Percentiles rank a stretch among this genome's conserved stretches.
phyloP scores from a whole-genome alignment of 2,888 invertebrate genomes.

The Eugnorisma glareosa region DNA sequence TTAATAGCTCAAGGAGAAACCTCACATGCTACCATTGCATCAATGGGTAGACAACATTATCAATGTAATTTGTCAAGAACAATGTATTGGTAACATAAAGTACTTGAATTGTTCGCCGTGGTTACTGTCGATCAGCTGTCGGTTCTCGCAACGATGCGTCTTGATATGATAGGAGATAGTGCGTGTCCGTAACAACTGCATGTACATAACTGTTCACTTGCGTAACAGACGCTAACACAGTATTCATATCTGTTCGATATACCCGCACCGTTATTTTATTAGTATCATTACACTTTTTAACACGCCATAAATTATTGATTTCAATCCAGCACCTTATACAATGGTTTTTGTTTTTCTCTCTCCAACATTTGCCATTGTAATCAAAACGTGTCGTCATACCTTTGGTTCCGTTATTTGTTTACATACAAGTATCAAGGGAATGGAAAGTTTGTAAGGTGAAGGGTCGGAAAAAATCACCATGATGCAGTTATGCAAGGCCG shows the following conservation, averaged over 20 bases:
- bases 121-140: conserved; percentile 82
- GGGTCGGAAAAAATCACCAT: conserved; percentile 63
- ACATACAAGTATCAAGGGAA: conserved; percentile 49
- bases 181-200: conserved; percentile 79
- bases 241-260: conserved; percentile 72
- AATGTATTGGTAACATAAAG: conserved; percentile 21
- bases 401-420: conserved; percentile 56
- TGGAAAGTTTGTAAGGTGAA: conserved; percentile 65
- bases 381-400: conserved; percentile 30
- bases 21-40: conserved; percentile 11
- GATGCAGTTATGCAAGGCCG: conserved; percentile 74
- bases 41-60: conserved; percentile 44
- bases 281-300: conserved; percentile 75
- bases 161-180: conserved; percentile 86
- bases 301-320: conserved; percentile 43
- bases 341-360: conserved; percentile 43
- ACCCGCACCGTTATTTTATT: conserved; percentile 74
- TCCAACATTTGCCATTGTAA: conserved; percentile 40
- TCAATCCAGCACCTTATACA: conserved; percentile 40
- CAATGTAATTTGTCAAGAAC: conserved; percentile 56
- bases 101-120: conserved; percentile 38
- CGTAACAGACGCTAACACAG: conserved; percentile 77
- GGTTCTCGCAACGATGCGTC: conserved; percentile 83
- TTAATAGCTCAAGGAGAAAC: conserved; percentile 17
- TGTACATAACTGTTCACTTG: conserved; percentile 80